These are phyloP conservation scores for Diorhabda elongata DNA, from an alignment of 1,140 invertebrate genomes.

Conservation along the genomic window DNA sequence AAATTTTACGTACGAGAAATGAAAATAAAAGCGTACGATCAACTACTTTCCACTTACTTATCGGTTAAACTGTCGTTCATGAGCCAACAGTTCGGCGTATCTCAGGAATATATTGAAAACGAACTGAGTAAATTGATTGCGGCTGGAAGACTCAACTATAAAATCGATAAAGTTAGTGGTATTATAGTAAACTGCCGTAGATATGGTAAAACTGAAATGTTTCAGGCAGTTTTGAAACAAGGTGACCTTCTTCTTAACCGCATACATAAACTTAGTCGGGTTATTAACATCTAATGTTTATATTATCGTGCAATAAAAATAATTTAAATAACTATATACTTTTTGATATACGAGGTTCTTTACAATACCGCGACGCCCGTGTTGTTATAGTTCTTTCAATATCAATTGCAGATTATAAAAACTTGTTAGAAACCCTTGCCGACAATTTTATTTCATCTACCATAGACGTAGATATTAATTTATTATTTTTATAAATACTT, in stretches of 20 bases:
- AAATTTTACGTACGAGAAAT: constrained; percentile 94
- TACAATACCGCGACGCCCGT: no score
- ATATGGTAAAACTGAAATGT: constrained; percentile 79
- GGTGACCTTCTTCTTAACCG: constrained; percentile 94
- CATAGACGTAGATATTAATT: no score
- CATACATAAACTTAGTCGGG: constrained; percentile 94
- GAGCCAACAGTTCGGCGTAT: constrained; percentile 93
- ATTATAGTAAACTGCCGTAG: constrained; percentile 93
- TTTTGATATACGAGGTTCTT: no score
- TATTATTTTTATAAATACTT: no score
- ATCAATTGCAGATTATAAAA: no score
- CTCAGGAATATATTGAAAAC: constrained; percentile 86
- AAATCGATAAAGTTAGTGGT: constrained; percentile 93
- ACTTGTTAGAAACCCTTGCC: no score
- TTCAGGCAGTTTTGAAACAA: constrained; percentile 94
- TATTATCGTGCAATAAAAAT: no score
- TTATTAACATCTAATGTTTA: constrained; percentile 82
- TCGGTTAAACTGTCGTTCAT: constrained; percentile 92
- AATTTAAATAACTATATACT: no score
- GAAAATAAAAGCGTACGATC: constrained; percentile 93
- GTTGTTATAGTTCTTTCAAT: no score
- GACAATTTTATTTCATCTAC: no score
- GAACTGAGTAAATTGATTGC: constrained; percentile 86
- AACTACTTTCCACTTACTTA: constrained; percentile 90
- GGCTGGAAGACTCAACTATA: constrained; percentile 89